Evolutionary conservation across 2,113 vertebrate genomes (phyloP), one percentile per base, ranked within the genome.

Genomic region (Micromys minutus): DNA sequence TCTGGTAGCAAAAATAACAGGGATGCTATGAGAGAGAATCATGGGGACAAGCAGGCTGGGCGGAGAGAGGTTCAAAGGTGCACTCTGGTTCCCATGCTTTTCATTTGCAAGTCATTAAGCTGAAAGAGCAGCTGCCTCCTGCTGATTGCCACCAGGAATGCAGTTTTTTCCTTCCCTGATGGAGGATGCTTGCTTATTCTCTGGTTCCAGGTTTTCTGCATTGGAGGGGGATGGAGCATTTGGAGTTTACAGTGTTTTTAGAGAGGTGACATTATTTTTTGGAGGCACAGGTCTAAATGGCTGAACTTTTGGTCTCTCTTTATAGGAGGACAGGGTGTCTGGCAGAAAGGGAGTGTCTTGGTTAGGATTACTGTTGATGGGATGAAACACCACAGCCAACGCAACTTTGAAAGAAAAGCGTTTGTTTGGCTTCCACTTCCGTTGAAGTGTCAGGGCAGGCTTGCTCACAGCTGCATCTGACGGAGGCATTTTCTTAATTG

Each of bases 91-190:
- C 98, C 98, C 91, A 97, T 97, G 97, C 95, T 98, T 98, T 98
- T 98, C 97, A 98, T 98, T 98, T 98, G 97, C 97, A 98, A 98
- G 96, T 97, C 98, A 97, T 98, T 98, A 98, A 94, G 93, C 83
- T 97, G 97, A 92, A 92, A 97, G 89, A 95, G 57, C 96, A 96
- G 63, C 85, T 97, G 75, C 95, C 96, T 97, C 97, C 97, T 96
- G 96, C 97, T 97, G 97, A 94, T 96, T 98, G 95, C 95, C 94
- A 88, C 93, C 97, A 19, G 31, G 93, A 98, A 96, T 96, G 93
- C 69, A 1, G 2, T 19, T 77, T 55, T 55, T 97, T 93, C 92
- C 92, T 91, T 59, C 71, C 94, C 87, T 97, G 88, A 91, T 89
- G 97, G 91, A 97, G 96, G 97, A 96, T 96, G 81, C 93, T 97